These are phyloP conservation scores for Mugil cephalus DNA, from an alignment of 2,113 vertebrate species.

Conservation along the genomic window DNA sequence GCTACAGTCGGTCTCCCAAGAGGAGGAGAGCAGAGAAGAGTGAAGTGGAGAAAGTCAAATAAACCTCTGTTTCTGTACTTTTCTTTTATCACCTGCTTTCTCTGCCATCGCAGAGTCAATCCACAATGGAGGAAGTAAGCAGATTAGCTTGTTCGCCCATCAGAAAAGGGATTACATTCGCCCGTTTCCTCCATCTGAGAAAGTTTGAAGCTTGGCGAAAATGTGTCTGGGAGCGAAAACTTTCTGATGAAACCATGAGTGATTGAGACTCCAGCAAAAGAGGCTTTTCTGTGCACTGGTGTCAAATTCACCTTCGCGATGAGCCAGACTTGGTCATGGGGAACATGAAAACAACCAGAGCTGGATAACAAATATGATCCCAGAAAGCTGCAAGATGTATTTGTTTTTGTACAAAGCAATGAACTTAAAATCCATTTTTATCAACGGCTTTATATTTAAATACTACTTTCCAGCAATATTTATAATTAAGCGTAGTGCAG, in stretches of 20 bases:
- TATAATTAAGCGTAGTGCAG: neutral
- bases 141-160: constrained; percentile 76
- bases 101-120: constrained; percentile 60
- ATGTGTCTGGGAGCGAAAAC: constrained; percentile 57
- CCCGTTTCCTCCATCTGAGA: constrained; percentile 46
- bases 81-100: constrained; percentile 73
- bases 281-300: constrained; percentile 56
- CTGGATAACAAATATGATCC: constrained; percentile 43
- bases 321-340: constrained; percentile 47
- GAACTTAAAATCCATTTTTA: neutral
- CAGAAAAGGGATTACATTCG: constrained; percentile 72
- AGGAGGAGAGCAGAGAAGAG: constrained; percentile 34
- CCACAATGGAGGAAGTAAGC: constrained; percentile 69
- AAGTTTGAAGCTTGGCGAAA: constrained; percentile 59
- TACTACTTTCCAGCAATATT: neutral
- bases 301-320: constrained; percentile 45
- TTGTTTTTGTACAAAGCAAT: constrained; percentile 3
- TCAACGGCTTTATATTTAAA: constrained; percentile 2
- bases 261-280: constrained; percentile 63
- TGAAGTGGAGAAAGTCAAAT: constrained; percentile 59
- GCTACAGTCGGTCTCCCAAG: constrained; percentile 33
- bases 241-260: constrained; percentile 62
- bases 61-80: constrained; percentile 57
- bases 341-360: constrained; percentile 47
- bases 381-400: neutral